phyloP scores from a whole-genome alignment of 2,888 invertebrate genomes.

The Diarsia dahlii region DNA sequence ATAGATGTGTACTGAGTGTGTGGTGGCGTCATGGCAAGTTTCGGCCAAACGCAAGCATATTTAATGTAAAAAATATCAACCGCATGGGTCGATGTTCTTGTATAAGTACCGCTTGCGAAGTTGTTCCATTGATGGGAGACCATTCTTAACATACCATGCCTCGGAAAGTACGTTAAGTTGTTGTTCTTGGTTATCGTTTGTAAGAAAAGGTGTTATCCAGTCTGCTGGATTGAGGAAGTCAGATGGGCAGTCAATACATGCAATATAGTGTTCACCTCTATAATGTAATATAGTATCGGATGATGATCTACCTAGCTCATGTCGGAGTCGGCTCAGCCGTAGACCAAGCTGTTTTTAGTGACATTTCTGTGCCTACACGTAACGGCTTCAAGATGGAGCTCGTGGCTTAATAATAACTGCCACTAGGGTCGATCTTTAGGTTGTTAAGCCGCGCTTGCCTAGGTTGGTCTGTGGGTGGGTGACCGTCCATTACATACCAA shows the following conservation, averaged over 20 bases:
- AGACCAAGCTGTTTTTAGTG: neutral
- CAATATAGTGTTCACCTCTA: too few relatives aligned
- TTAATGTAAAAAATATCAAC: neutral
- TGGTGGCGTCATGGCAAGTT: neutral
- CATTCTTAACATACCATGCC: neutral
- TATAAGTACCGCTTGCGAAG: neutral
- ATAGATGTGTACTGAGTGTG: too few relatives aligned
- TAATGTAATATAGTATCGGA: too few relatives aligned
- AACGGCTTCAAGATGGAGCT: too few relatives aligned
- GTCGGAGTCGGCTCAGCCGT: neutral
- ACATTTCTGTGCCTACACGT: neutral
- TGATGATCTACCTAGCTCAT: neutral
- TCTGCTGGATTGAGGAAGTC: neutral
- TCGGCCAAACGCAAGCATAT: neutral
- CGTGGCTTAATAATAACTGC: too few relatives aligned
- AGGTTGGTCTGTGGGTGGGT: too few relatives aligned
- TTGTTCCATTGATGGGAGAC: neutral
- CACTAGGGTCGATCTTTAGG: too few relatives aligned
- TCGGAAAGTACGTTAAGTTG: too few relatives aligned
- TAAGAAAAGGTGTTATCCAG: neutral
- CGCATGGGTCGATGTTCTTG: neutral
- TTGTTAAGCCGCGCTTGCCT: too few relatives aligned
- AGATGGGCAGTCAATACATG: neutral
- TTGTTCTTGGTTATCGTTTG: too few relatives aligned
- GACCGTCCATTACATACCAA: too few relatives aligned